Evolutionary conservation across 2,113 vertebrate species (phyloP).

Genomic region (Gadus chalcogrammus): DNA sequence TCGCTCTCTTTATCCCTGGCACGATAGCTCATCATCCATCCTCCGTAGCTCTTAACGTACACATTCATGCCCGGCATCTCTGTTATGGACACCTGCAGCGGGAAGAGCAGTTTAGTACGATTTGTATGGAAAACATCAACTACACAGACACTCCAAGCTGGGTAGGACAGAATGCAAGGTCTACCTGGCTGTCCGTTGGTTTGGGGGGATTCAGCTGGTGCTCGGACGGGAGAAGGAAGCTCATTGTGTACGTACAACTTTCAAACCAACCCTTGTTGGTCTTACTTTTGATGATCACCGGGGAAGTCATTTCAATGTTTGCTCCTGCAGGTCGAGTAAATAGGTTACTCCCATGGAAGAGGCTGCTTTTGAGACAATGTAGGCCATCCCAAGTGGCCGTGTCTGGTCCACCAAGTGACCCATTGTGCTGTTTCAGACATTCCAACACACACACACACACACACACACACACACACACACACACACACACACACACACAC

Average conservation of each 20-base stretch:
- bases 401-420: too few relatives aligned
- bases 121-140: background rate
- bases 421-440: too few relatives aligned
- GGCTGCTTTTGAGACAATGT: background rate
- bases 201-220: conserved; percentile 55
- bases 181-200: conserved; percentile 52
- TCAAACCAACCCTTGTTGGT: conserved; percentile 8
- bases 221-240: conserved; percentile 65
- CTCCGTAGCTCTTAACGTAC: conserved; percentile 57
- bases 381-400: background rate
- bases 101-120: background rate
- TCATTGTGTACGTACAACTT: conserved; percentile 39
- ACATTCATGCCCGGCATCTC: conserved; percentile 40
- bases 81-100: conserved; percentile 60
- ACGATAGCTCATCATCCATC: conserved; percentile 38
- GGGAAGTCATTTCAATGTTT: conserved; percentile 68
- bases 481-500: conserved; percentile 50
- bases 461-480: conserved; percentile 39
- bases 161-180: background rate
- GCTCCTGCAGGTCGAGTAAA: conserved; percentile 34
- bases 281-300: conserved; percentile 52
- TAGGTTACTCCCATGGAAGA: background rate
- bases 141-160: background rate
- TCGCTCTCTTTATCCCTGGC: too few relatives aligned
- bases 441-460: conserved; percentile 35